These are phyloP conservation scores for Blastobasis adustella DNA, from an alignment of 2,888 invertebrate genomes.

Conservation along the genomic window DNA sequence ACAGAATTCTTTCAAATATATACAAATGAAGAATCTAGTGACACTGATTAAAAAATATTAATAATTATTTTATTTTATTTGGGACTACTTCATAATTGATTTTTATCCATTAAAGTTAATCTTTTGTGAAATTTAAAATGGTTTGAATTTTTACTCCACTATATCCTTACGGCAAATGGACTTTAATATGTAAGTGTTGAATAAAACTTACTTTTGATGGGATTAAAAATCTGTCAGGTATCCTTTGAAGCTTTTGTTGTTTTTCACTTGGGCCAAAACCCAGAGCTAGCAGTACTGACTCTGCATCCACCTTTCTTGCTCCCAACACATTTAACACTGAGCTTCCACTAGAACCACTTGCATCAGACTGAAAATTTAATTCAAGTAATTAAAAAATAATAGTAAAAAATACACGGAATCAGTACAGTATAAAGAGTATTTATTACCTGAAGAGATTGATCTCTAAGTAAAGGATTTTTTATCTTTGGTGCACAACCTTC, in stretches of 20 bases:
- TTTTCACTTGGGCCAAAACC: constrained; percentile 85
- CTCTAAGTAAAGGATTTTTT: constrained; percentile 63
- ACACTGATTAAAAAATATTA: too few relatives aligned
- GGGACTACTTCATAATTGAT: too few relatives aligned
- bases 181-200: too few relatives aligned
- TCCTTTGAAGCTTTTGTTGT: constrained; percentile 81
- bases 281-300: constrained; percentile 87
- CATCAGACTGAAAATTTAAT: constrained; percentile 50
- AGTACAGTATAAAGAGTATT: not conserved
- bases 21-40: too few relatives aligned
- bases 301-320: constrained; percentile 90
- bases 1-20: too few relatives aligned
- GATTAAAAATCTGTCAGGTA: constrained; percentile 86
- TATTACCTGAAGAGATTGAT: constrained; percentile 65
- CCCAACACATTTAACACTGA: constrained; percentile 91
- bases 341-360: constrained; percentile 74
- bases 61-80: too few relatives aligned
- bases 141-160: too few relatives aligned
- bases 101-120: too few relatives aligned
- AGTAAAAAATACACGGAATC: constrained; percentile 1
- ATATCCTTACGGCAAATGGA: too few relatives aligned
- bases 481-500: constrained; percentile 59
- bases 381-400: not conserved
- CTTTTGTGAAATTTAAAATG: too few relatives aligned
- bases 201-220: constrained; percentile 79